A percentile compares a stretch with the other conserved stretches of the same genome.
Evolutionary conservation across 2,113 vertebrate genomes (phyloP).

Genomic region (Castor canadensis): DNA sequence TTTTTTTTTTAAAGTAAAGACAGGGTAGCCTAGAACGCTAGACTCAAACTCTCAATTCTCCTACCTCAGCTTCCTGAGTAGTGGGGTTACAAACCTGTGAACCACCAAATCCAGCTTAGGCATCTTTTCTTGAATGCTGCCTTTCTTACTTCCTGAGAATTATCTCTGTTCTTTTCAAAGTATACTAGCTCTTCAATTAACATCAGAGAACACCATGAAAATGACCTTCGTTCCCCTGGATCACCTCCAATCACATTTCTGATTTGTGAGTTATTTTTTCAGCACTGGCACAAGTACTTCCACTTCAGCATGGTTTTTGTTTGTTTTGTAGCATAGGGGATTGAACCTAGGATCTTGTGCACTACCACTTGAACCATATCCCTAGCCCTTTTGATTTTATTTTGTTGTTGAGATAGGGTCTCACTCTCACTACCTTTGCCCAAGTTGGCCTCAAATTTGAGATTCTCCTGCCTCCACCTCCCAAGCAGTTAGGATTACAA

Average conservation of each 20-base stretch:
- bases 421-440: no score
- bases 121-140: conserved; percentile 24
- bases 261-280: neutral
- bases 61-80: neutral
- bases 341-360: no score
- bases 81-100: neutral
- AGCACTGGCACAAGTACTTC: neutral
- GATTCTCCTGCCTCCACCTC: no score
- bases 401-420: no score
- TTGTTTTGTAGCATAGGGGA: no score
- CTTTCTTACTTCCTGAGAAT: conserved; percentile 42
- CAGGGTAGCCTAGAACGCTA: neutral
- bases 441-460: no score
- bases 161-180: neutral
- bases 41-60: neutral
- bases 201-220: neutral
- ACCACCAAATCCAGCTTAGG: neutral
- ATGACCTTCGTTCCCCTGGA: neutral
- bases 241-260: neutral
- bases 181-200: neutral
- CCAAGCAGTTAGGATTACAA: no score
- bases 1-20: no score
- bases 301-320: neutral
- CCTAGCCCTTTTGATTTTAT: no score
- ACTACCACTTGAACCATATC: no score